Conservation (phyloP, 2,113 vertebrate species). For the Ranitomeya imitator region DNA sequence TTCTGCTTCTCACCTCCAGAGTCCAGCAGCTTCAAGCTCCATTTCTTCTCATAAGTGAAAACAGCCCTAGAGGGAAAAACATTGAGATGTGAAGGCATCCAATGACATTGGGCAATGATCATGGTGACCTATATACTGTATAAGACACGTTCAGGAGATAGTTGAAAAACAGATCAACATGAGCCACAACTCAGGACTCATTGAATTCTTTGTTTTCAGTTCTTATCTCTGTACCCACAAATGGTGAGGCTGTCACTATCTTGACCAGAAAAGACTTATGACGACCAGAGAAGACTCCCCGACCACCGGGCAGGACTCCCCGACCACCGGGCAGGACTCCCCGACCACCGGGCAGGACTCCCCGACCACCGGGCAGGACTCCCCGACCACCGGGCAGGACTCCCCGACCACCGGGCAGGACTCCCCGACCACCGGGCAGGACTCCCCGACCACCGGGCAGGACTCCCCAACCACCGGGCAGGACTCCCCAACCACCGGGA, state of each 20-base stretch:
- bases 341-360: neutral
- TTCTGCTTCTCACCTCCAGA: conserved; percentile 39
- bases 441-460: neutral
- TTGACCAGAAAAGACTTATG: neutral
- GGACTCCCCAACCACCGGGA: neutral
- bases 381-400: neutral
- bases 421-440: neutral
- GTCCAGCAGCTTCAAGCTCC: conserved; percentile 38
- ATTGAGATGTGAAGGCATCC: neutral
- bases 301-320: neutral
- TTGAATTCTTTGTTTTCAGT: too few relatives aligned
- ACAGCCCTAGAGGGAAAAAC: conserved; percentile 10
- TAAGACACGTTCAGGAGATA: too few relatives aligned
- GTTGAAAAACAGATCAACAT: too few relatives aligned
- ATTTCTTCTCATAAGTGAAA: conserved; percentile 40
- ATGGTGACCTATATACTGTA: too few relatives aligned
- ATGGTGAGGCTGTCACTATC: too few relatives aligned
- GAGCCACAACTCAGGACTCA: neutral
- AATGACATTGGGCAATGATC: too few relatives aligned
- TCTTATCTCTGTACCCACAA: too few relatives aligned
- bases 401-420: neutral
- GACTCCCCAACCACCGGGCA: too few relatives aligned
- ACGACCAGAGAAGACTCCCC: neutral
- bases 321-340: neutral
- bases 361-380: neutral